These are phyloP conservation scores for Bovichtus diacanthus DNA, from an alignment of 2,797 vertebrate species.

Conservation along the genomic window DNA sequence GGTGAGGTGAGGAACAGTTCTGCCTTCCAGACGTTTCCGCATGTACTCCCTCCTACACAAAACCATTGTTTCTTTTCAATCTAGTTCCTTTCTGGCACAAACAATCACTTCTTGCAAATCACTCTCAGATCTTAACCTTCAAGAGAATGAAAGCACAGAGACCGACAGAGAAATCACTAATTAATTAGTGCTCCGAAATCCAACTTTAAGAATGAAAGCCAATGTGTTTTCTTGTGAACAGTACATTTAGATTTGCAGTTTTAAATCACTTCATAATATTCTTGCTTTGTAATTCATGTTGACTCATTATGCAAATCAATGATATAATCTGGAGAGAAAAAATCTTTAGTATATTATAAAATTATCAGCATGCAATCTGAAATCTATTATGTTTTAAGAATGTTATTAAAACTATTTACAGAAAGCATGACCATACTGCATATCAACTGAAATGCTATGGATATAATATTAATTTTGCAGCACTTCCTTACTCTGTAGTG, in stretches of 20 bases:
- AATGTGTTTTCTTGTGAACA: not conserved
- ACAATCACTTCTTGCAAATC: not conserved
- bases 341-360: slow-evolving; percentile 29
- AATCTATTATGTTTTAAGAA: slow-evolving; percentile 41
- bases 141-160: slow-evolving; percentile 13
- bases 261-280: slow-evolving; percentile 11
- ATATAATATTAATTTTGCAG: slow-evolving; percentile 7
- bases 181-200: slow-evolving; percentile 2
- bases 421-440: slow-evolving; percentile 15
- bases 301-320: slow-evolving; percentile 52
- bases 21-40: slow-evolving; percentile 20
- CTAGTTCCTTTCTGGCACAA: slow-evolving; percentile 2
- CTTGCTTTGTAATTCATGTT: slow-evolving; percentile 17
- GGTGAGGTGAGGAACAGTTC: slow-evolving; percentile 29
- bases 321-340: slow-evolving; percentile 36
- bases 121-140: slow-evolving; percentile 50
- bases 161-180: not conserved
- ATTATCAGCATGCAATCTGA: slow-evolving; percentile 60
- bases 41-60: slow-evolving; percentile 35
- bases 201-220: not conserved
- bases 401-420: slow-evolving; percentile 46
- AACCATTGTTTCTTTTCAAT: slow-evolving; percentile 24
- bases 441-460: slow-evolving; percentile 14
- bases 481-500: not conserved
- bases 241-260: slow-evolving; percentile 3